phyloP scores from a whole-genome alignment of 2,888 invertebrate species.

The Lucinisca nassula region DNA sequence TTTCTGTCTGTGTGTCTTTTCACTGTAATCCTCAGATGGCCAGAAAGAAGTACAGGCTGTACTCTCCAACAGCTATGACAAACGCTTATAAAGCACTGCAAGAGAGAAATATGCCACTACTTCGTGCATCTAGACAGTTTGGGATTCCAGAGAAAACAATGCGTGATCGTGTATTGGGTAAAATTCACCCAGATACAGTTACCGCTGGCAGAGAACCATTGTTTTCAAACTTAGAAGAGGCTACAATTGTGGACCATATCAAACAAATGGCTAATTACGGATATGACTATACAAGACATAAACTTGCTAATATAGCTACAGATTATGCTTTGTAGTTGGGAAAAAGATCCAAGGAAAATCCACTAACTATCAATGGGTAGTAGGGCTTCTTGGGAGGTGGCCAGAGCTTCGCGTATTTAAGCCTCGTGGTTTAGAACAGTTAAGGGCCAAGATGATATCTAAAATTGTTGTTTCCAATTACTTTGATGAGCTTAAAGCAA shows the following conservation, averaged over 20 bases:
- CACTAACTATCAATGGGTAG: conserved; percentile 32
- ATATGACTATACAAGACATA: conserved; percentile 38
- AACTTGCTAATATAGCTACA: conserved; percentile 29
- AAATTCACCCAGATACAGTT: conserved; percentile 21
- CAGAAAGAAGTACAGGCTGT: neutral
- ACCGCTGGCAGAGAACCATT: conserved; percentile 21
- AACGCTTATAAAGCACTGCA: conserved; percentile 30
- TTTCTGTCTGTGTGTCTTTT: conserved; percentile 2
- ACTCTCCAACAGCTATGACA: conserved; percentile 7
- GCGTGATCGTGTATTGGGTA: conserved; percentile 27
- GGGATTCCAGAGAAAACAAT: conserved; percentile 22
- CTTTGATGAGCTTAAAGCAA: conserved; percentile 22
- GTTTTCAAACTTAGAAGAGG: conserved; percentile 25
- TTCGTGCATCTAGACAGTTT: conserved; percentile 13
- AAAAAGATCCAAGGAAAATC: conserved; percentile 17
- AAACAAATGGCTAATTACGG: conserved; percentile 38
- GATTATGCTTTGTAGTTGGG: conserved; percentile 38
- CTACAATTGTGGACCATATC: conserved; percentile 22
- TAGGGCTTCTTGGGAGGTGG: conserved; percentile 30
- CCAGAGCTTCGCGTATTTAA: conserved; percentile 40
- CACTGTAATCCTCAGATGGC: neutral
- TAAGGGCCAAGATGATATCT: conserved; percentile 31
- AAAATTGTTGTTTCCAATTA: conserved; percentile 8
- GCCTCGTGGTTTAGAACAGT: conserved; percentile 38
- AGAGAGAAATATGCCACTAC: conserved; percentile 29